Base-by-base conservation (phyloP, 2,888 invertebrate species). In the Philonicus albiceps region DNA sequence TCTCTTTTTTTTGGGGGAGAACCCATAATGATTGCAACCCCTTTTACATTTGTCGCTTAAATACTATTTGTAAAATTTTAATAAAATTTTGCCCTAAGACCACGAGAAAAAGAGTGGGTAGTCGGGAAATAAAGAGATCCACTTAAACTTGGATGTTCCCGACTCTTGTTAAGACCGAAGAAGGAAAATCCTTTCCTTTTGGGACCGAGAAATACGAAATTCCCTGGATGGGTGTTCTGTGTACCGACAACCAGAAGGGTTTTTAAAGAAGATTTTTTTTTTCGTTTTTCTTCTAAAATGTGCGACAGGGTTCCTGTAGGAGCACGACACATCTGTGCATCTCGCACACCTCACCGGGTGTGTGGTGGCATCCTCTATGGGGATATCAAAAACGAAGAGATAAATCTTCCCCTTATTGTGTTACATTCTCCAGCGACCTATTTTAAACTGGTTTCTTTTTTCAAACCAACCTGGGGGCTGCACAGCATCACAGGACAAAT, bases 391-490 rank as follows among this genome's bases (percentile, higher is more conserved):
- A 53, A 53, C 34, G 30, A 34, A 53, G 31, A 53, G 80, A 80
- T 80, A 80, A 53, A 80, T 53, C 31, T 80, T 8, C 34, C 16
- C 30, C 30, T 31, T 78, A 78, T 76, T 78, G 49, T 78, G 43
- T 78, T 40, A 49, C 78, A 40, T 78, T 78, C 78, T 78, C 40
- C 7, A 78, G 78, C 78, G 78, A 78, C 78, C 78, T 78, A 78
- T 78, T 78, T 78, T 78, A 27, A 78, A 78, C 40, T 49, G 27
- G 27, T 34, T 75, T 37, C 43, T 78, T 27, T 43, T 78, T 78
- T 16, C 49, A 43, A 43, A 22, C 27, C 78, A 7, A 27, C 13
- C 37, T 78, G 37, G 27, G 5, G 8, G 37, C 37, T 11, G 78
- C 22, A 40, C 40, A 19, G 43, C 30, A 43, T 37, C 27, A 64